Percentiles rank a stretch among this genome's conserved stretches.
Evolutionary conservation across 2,888 invertebrate genomes (phyloP).

Genomic region (Acronicta psi): DNA sequence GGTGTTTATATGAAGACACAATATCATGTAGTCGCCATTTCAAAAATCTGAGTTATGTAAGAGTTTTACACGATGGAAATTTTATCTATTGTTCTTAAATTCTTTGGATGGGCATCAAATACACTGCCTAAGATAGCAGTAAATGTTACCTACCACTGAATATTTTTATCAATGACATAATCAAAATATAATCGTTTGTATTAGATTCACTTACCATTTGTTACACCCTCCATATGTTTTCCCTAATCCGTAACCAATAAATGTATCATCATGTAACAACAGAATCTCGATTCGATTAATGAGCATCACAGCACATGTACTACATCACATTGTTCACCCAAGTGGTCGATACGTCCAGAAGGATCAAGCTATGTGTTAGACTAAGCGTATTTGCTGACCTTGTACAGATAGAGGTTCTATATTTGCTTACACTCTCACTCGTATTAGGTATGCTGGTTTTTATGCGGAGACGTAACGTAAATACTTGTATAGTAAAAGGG

Average conservation of each 20-base stretch:
- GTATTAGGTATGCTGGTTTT: slow-evolving; percentile 3
- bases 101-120: too few species aligned
- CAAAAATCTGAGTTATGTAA: too few species aligned
- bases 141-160: too few species aligned
- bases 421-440: slow-evolving; percentile 2
- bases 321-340: not conserved
- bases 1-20: too few species aligned
- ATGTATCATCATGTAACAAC: not conserved
- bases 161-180: too few species aligned
- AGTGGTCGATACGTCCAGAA: slow-evolving; percentile 13
- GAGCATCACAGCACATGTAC: not conserved
- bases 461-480: slow-evolving; percentile 7
- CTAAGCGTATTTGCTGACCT: slow-evolving; percentile 23
- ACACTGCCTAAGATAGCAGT: too few species aligned
- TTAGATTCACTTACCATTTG: too few species aligned
- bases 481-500: slow-evolving; percentile 4
- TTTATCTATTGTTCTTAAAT: too few species aligned
- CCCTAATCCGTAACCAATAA: not conserved
- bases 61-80: too few species aligned
- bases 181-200: too few species aligned
- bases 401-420: slow-evolving; percentile 16
- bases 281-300: slow-evolving; percentile 19
- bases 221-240: not conserved
- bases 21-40: too few species aligned
- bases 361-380: slow-evolving; percentile 10